Evolutionary conservation across 2,888 invertebrate genomes (phyloP).

Genomic region (Euspilapteryx auroguttella): DNA sequence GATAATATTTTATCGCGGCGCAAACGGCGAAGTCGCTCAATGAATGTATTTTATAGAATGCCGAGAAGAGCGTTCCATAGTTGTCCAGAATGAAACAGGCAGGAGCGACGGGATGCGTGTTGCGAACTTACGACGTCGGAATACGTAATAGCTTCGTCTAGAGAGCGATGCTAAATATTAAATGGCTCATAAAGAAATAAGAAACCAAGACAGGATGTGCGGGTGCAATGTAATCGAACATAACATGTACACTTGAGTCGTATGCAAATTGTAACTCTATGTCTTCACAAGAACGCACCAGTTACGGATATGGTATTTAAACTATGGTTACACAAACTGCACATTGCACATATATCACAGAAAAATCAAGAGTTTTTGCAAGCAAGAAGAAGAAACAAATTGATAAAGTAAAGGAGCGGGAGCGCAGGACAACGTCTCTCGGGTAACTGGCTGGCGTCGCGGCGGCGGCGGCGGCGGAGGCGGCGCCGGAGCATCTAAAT

Average conservation of each 20-base stretch:
- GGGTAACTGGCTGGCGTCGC: constrained; percentile 53
- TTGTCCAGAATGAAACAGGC: constrained; percentile 15
- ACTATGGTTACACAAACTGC: no score
- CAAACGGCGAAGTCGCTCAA: constrained; percentile 17
- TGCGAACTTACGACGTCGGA: constrained; percentile 17
- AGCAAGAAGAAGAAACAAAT: no score
- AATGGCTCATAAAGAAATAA: no score
- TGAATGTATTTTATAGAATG: constrained; percentile 23
- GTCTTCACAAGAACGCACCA: no score
- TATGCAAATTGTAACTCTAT: neutral
- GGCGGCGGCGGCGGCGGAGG: constrained; percentile 37
- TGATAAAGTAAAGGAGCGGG: no score
- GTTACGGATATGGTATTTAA: no score
- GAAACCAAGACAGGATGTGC: no score
- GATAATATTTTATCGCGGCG: constrained; percentile 14
- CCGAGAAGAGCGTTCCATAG: constrained; percentile 11
- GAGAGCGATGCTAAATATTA: no score
- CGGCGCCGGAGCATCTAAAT: constrained; percentile 59
- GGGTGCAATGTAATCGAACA: no score
- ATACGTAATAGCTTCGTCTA: no score
- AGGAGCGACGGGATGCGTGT: constrained; percentile 14
- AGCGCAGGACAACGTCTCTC: constrained; percentile 48
- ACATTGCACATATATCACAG: no score
- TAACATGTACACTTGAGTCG: constrained; percentile 10
- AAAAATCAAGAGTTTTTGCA: no score